Conservation (phyloP, 1,140 invertebrate genomes). For the Ganaspis sp. region DNA sequence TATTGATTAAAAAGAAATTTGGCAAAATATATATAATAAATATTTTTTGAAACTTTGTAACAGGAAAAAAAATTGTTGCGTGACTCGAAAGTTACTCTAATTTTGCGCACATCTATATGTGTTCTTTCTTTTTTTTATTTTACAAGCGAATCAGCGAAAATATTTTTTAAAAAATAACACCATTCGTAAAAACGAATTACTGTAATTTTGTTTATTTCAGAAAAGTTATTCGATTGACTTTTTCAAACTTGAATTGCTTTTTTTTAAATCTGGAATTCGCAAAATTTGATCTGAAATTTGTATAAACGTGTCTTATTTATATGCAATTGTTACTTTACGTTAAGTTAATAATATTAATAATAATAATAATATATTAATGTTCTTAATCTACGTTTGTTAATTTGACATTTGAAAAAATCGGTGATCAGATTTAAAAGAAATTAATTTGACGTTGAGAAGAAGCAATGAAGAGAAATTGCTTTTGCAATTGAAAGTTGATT, state of each 20-base stretch:
- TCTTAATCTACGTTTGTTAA: too few species aligned
- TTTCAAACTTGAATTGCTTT: neutral
- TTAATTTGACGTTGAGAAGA: neutral
- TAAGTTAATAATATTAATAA: too few species aligned
- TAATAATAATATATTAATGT: too few species aligned
- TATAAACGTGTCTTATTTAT: too few species aligned
- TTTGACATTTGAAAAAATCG: too few species aligned
- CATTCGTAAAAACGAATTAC: constrained; percentile 5
- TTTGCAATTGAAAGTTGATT: too few species aligned
- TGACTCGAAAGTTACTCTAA: neutral
- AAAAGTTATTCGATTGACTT: neutral
- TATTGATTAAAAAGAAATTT: neutral
- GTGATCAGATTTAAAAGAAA: too few species aligned
- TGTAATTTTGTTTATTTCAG: constrained; percentile 3
- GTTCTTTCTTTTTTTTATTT: neutral
- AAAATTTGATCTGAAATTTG: too few species aligned
- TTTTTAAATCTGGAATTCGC: too few species aligned
- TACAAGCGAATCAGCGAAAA: neutral
- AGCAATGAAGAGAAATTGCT: neutral
- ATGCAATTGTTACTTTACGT: too few species aligned
- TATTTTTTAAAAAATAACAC: neutral
- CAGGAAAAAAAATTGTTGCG: neutral
- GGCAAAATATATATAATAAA: neutral
- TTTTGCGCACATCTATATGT: neutral
- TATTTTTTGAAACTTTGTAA: neutral